Evolutionary conservation across 1,140 invertebrate genomes (phyloP).

Genomic region (Drosophila watanabei): DNA sequence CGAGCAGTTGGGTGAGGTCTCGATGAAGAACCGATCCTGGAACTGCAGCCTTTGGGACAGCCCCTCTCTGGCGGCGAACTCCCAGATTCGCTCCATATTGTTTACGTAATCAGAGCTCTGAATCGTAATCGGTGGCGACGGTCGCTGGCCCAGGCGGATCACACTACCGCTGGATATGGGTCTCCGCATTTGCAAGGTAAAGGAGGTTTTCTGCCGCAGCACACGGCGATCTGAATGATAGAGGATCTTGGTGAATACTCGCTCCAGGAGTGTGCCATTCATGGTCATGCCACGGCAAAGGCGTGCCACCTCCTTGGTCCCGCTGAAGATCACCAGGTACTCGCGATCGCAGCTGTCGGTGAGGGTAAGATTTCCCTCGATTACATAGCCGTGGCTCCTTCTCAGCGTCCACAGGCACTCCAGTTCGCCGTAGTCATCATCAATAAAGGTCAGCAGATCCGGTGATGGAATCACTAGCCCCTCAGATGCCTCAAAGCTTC

Average conservation of each 20-base stretch:
- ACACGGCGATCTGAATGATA: conserved; percentile 54
- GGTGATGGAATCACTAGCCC: conserved; percentile 36
- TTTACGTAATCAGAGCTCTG: conserved; percentile 53
- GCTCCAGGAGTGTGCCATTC: conserved; percentile 27
- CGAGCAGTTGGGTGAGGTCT: conserved; percentile 89
- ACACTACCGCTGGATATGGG: not conserved
- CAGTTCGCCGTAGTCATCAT: conserved; percentile 32
- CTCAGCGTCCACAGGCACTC: conserved; percentile 61
- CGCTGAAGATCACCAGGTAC: conserved; percentile 39
- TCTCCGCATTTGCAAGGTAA: conserved; percentile 23
- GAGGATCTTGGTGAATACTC: conserved; percentile 1
- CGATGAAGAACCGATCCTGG: conserved; percentile 89
- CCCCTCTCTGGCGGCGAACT: conserved; percentile 88
- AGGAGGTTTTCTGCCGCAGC: conserved; percentile 3
- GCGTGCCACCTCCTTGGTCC: not conserved
- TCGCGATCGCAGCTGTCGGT: conserved; percentile 69
- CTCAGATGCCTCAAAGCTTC: conserved; percentile 22
- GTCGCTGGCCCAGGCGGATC: conserved; percentile 5
- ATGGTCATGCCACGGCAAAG: conserved; percentile 45
- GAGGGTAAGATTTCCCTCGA: conserved; percentile 56
- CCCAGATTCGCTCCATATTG: conserved; percentile 93
- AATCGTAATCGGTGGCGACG: conserved; percentile 31
- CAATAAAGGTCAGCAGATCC: not conserved
- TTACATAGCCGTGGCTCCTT: conserved; percentile 8
- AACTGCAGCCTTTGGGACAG: conserved; percentile 88